Evolutionary conservation across 2,888 invertebrate species (phyloP), one percentile per base, ranked within the genome.

Genomic region (Drosophila mimica): DNA sequence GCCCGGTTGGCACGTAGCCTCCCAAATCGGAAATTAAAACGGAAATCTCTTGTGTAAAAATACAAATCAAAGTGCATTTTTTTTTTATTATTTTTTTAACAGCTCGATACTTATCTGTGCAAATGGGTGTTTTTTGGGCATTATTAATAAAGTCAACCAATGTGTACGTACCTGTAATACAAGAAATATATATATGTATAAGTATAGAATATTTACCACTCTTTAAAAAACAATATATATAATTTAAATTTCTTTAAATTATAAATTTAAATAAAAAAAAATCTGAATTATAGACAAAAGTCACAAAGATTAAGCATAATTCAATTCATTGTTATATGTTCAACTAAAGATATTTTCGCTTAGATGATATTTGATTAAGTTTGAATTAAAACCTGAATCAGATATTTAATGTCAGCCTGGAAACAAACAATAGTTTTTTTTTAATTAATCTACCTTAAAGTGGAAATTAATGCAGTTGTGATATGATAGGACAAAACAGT

Each of bases 11-110:
- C 52, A 68, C 28, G 48, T 25, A 56, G 36, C 52, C 76, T 57
- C 76, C 81, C 65, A 71, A 67, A 81, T 83, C 88, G 82, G 82
- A 82, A 82, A 82, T 82, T 82, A 87, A 82, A 87, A 82, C 65
- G 74, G 65, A 82, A 82, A 70, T 75, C 77, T 63, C 65, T 79
- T 56, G 65, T 79, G 65, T 74, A 66, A 74, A 58, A 79, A 79
- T 63, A 79, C 62, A 69, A 66, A 57, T 46, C 34, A 34, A 65
- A 60, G 34, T 33, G 40, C 15, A 0, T n/a, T 5, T 3, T 20
- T 8, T 31, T 46, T 20, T 53, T 38, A 31, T 13, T n/a, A n/a
- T 25, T 34, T 28, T 6, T 28, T 30, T 59, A 68, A 62, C 34
- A 79, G 38, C 52, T 59, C 53, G 68, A 58, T 87, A 83, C 88